Evolutionary conservation across 2,888 invertebrate genomes (phyloP).

Genomic region (Nephrotoma flavescens): DNA sequence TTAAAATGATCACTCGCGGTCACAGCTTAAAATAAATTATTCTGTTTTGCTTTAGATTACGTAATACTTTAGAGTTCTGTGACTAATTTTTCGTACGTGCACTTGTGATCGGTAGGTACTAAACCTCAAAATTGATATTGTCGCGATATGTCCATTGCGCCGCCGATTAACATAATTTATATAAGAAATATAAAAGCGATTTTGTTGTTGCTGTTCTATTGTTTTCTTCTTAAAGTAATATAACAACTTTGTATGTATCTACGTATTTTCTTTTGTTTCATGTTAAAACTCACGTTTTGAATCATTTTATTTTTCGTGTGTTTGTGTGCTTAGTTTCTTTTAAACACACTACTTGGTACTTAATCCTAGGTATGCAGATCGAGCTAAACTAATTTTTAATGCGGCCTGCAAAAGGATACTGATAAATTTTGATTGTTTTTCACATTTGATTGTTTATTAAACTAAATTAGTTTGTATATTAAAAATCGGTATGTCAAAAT

Average conservation of each 20-base stretch:
- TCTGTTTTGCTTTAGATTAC: neutral
- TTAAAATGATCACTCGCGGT: neutral
- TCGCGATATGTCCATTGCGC: neutral
- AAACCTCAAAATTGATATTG: neutral
- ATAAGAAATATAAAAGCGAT: neutral
- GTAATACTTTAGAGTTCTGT: neutral
- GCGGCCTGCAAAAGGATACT: no score
- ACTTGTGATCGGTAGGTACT: neutral
- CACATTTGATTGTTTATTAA: no score
- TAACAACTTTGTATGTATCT: neutral
- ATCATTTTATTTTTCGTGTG: neutral
- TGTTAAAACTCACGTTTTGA: neutral
- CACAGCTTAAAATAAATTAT: neutral
- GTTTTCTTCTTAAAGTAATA: neutral
- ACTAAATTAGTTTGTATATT: no score
- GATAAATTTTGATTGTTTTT: no score
- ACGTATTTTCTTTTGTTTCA: neutral
- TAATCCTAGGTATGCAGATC: no score
- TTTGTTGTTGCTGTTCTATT: neutral
- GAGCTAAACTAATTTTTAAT: no score
- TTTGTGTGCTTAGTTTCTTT: neutral
- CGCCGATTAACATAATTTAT: neutral
- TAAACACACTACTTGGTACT: neutral
- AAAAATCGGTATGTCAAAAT: no score
- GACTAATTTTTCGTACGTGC: neutral